Evolutionary conservation across 2,113 vertebrate species (phyloP), one percentile per base, ranked within the genome.

Genomic region (Pholis gunnellus): DNA sequence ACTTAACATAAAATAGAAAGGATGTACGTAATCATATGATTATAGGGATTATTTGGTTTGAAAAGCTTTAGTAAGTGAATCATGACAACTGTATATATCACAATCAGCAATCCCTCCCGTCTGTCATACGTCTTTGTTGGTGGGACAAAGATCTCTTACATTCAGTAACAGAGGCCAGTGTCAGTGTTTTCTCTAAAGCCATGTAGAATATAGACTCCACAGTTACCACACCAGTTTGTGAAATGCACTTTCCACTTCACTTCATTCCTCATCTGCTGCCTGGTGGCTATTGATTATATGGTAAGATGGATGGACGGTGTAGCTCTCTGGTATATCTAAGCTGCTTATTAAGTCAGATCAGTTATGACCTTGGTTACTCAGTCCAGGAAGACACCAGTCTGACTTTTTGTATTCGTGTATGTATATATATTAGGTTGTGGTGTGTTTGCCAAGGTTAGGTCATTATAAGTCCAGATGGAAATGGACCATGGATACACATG

Each of bases 281-380:
- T 76, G 1, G 15, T 10, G 20, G 42, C 54, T 83, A 82, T 89
- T 79, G 89, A 92, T 92, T 74, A 15, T 11, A 22, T 71, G 6
- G 29, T 48, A 17, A 85, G 72, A 87, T 87, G 72, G 50, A 88
- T 83, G 61, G 31, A 29, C 70, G 3, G 27, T 78, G 60, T 31
- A 63, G 48, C 56, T 73, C 78, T 59, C 50, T 68, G 79, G 54
- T 82, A 38, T 69, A 87, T 89, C 10, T 75, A 81, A 82, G 66
- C 20, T 46, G 59, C 73, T 81, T 22, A 75, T 22, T 67, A 80
- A 82, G 61, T 84, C 67, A 60, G 67, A 73, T 82, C 50, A 70
- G 46, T 34, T 65, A 27, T 38, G 57, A 87, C 80, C 78, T 83
- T 80, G 67, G 40, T 75, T 65, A 29, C 61, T 69, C 25, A 29